These are phyloP conservation scores for Ormyrus thymus DNA, from an alignment of 2,888 invertebrate species.

Conservation along the genomic window DNA sequence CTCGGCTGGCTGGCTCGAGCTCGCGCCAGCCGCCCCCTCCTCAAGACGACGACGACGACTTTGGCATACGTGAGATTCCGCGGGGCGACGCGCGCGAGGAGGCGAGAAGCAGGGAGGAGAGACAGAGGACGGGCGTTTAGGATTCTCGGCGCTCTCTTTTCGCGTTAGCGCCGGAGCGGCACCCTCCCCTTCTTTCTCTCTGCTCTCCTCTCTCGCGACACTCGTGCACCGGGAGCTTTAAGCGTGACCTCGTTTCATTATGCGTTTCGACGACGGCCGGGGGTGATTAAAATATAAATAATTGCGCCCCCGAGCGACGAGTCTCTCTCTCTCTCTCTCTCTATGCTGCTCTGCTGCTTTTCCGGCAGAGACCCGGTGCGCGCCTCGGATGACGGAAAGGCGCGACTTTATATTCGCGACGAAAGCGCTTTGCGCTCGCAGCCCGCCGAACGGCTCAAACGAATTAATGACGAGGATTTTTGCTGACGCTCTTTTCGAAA, in stretches of 20 bases:
- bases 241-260: constrained; percentile 34
- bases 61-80: constrained; percentile 44
- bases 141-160: constrained; percentile 44
- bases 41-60: constrained; percentile 30
- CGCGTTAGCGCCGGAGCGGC: constrained; percentile 17
- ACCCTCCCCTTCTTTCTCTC: background rate
- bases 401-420: background rate
- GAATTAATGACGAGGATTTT: too few relatives aligned
- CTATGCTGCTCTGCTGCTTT: background rate
- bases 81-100: constrained; percentile 23
- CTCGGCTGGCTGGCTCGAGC: constrained; percentile 1
- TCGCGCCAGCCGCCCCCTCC: constrained; percentile 9
- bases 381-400: background rate
- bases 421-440: background rate
- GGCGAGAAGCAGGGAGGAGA: constrained; percentile 10
- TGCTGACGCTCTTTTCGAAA: too few relatives aligned
- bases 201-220: constrained; percentile 27
- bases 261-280: background rate
- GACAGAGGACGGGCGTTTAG: constrained; percentile 28
- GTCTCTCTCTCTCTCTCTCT: background rate
- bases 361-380: background rate
- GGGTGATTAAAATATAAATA: constrained; percentile 48
- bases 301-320: constrained; percentile 3
- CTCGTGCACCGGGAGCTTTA: background rate
- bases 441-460: background rate